These are phyloP conservation scores for Aplocera efformata DNA, from an alignment of 2,888 invertebrate genomes.

Conservation along the genomic window DNA sequence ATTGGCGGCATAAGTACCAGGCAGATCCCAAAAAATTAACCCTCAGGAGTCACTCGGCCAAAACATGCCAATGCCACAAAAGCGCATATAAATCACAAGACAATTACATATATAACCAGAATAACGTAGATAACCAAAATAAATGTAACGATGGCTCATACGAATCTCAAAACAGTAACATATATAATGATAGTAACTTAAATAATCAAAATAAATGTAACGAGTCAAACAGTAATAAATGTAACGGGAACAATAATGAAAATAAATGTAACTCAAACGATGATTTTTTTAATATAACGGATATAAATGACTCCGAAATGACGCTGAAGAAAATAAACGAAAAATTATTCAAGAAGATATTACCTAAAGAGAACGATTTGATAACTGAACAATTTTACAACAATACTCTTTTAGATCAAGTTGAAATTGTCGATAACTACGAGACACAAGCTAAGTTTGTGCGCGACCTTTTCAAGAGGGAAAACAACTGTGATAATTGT, in stretches of 20 bases:
- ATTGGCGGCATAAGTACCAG: slow-evolving; percentile 78
- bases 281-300: slow-evolving; percentile 22
- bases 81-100: slow-evolving; percentile 16
- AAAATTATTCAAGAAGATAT: slow-evolving; percentile 42
- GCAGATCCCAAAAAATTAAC: slow-evolving; percentile 51
- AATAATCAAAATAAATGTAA: slow-evolving; percentile 1
- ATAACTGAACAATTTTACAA: slow-evolving; percentile 65
- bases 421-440: slow-evolving; percentile 51
- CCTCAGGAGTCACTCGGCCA: slow-evolving; percentile 43
- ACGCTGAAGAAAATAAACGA: slow-evolving; percentile 42
- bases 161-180: too few relatives aligned
- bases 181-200: too few relatives aligned
- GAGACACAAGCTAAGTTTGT: slow-evolving; percentile 66
- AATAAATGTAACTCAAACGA: slow-evolving; percentile 11
- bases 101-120: slow-evolving; percentile 7
- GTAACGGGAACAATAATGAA: slow-evolving; percentile 10
- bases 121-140: not conserved
- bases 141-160: slow-evolving; percentile 2
- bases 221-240: not conserved
- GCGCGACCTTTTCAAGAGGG: slow-evolving; percentile 53
- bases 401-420: slow-evolving; percentile 46
- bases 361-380: slow-evolving; percentile 52
- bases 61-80: slow-evolving; percentile 42
- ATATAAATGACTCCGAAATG: slow-evolving; percentile 29
- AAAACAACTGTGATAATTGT: slow-evolving; percentile 21